Evolutionary conservation across 2,888 invertebrate genomes (phyloP), one percentile per base, ranked within the genome.

Genomic region (Cabera pusaria): DNA sequence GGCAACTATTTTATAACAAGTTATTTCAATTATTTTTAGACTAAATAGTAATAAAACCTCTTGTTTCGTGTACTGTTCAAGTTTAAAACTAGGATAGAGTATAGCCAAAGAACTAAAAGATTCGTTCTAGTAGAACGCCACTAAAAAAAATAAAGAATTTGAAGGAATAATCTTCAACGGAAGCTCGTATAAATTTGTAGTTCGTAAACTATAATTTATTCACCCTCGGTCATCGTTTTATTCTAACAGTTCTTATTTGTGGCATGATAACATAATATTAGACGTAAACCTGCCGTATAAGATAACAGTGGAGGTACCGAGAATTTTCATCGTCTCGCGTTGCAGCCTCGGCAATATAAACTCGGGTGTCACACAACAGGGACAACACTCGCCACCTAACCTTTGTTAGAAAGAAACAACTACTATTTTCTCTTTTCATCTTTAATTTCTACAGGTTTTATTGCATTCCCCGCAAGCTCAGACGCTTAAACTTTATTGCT

Each of bases 401-500:
- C 76, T 79, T 78, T 70, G 87, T 75, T 72, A 78, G 85, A 87
- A 74, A 72, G 87, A 79, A 86, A 86, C 75, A 69, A 74, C 77
- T 62, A 68, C 70, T 62, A 71, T 71, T 77, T 61, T 61, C 66
- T 59, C 62, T 67, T 48, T 68, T 67, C 73, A 72, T 73, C 77
- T 82, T 71, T 73, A 82, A 83, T 80, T 84, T 79, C 74, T 69
- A 75, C 76, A 79, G 84, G 82, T 85, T 87, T 87, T 87, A 88
- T 87, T 88, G 83, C 86, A 83, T 86, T 87, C 83, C 69, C 77
- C 72, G 79, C 82, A 82, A 86, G 85, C 86, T 80, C 83, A 83
- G 84, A 80, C 81, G 79, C 83, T 85, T 87, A 85, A 87, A 86
- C 87, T 87, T 88, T 88, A 88, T 86, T 79, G 81, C 85, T 76